These are phyloP conservation scores for Cecropterus lyciades DNA, from an alignment of 1,140 invertebrate species.

Conservation along the genomic window DNA sequence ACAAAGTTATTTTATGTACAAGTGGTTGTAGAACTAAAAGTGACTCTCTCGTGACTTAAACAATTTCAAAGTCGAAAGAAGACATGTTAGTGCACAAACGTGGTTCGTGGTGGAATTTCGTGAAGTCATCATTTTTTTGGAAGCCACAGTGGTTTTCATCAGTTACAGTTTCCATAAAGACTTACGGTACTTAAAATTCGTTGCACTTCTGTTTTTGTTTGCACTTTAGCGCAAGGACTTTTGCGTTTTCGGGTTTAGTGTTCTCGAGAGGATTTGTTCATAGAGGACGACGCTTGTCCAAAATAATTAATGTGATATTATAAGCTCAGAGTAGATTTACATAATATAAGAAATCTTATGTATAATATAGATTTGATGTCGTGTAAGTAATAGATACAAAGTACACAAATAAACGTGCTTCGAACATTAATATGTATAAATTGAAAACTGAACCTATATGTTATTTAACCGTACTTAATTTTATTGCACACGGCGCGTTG, in stretches of 20 bases:
- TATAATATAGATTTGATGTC: slow-evolving; percentile 72
- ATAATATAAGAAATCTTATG: slow-evolving; percentile 49
- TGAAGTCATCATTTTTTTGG: slow-evolving; percentile 37
- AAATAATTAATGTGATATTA: slow-evolving; percentile 79
- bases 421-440: slow-evolving; percentile 28
- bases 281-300: slow-evolving; percentile 60
- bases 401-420: slow-evolving; percentile 41
- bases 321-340: slow-evolving; percentile 69
- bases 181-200: slow-evolving; percentile 14
- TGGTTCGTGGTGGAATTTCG: slow-evolving; percentile 22
- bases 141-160: slow-evolving; percentile 12
- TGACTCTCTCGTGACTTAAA: slow-evolving; percentile 40
- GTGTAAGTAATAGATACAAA: slow-evolving; percentile 58
- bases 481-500: slow-evolving; percentile 28
- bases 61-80: slow-evolving; percentile 32
- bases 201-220: slow-evolving; percentile 34
- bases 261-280: slow-evolving; percentile 21
- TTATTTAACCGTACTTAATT: slow-evolving; percentile 21
- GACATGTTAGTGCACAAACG: slow-evolving; percentile 45
- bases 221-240: slow-evolving; percentile 26
- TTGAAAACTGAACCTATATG: slow-evolving; percentile 21
- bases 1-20: slow-evolving; percentile 36
- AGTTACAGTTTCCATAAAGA: slow-evolving; percentile 5
- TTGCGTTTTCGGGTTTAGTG: slow-evolving; percentile 5
- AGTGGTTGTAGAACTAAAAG: slow-evolving; percentile 45